Evolutionary conservation across 2,888 invertebrate species (phyloP).

Genomic region (Polymixis lichenea): DNA sequence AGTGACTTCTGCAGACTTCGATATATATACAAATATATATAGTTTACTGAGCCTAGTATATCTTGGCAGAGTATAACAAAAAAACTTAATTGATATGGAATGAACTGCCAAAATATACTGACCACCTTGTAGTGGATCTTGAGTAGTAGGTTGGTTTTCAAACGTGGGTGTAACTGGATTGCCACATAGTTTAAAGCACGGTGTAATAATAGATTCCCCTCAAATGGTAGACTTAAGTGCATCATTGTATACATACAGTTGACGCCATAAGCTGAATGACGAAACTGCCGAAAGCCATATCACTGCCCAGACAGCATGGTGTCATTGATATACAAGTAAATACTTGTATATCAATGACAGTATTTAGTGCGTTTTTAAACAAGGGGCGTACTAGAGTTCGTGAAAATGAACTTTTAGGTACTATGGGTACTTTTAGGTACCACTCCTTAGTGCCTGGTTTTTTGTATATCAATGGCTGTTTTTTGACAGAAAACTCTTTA

Average conservation of each 20-base stretch:
- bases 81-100: neutral
- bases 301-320: no score
- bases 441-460: no score
- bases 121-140: conserved; percentile 17
- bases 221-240: conserved; percentile 20
- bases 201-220: neutral
- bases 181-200: conserved; percentile 6
- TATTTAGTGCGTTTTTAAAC: no score
- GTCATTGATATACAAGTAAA: no score
- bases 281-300: neutral
- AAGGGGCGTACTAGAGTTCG: no score
- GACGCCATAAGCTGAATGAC: neutral
- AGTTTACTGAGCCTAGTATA: neutral
- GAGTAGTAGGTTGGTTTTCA: conserved; percentile 6
- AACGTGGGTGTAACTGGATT: conserved; percentile 45
- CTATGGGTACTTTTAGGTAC: no score
- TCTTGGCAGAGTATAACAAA: conserved; percentile 20
- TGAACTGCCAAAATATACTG: conserved; percentile 36
- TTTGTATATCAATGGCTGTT: no score
- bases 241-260: conserved; percentile 1
- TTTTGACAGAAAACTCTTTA: no score
- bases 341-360: no score
- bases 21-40: neutral
- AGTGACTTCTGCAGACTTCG: conserved; percentile 15
- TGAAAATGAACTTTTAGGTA: no score